Evolutionary conservation across 2,113 vertebrate genomes (phyloP).

Genomic region (Chitala chitala): DNA sequence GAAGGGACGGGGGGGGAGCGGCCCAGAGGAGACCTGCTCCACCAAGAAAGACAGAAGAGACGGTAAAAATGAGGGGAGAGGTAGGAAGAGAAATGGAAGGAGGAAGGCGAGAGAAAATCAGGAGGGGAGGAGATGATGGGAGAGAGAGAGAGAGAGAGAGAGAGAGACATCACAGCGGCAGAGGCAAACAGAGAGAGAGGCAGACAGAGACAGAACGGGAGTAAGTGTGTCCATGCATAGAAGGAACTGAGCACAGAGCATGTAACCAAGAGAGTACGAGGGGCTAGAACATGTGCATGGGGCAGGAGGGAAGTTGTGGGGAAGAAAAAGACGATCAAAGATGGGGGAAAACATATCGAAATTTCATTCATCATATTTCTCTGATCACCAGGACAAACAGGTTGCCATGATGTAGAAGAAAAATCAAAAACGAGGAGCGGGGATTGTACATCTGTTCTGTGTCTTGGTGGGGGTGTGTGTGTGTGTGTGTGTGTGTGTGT

Average conservation of each 20-base stretch:
- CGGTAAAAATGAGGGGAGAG: slow-evolving; percentile 25
- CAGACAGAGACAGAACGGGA: slow-evolving; percentile 50
- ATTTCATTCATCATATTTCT: background rate
- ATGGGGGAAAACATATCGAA: slow-evolving; percentile 47
- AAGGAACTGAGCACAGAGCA: slow-evolving; percentile 28
- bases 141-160: slow-evolving; percentile 44
- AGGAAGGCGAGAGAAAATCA: slow-evolving; percentile 13
- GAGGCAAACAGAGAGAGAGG: slow-evolving; percentile 38
- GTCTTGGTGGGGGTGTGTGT: too few species aligned
- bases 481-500: background rate
- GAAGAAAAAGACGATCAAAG: slow-evolving; percentile 53
- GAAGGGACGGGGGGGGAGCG: background rate
- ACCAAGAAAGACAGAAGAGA: slow-evolving; percentile 31
- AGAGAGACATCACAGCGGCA: slow-evolving; percentile 50
- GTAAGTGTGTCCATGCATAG: slow-evolving; percentile 41
- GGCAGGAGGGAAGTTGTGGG: slow-evolving; percentile 59
- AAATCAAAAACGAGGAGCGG: background rate
- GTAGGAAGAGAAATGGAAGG: slow-evolving; percentile 6
- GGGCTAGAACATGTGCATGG: slow-evolving; percentile 39
- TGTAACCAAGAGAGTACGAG: background rate
- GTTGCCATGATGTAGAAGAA: background rate
- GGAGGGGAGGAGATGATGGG: slow-evolving; percentile 27
- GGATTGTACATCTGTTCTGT: too few species aligned
- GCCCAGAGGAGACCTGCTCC: slow-evolving; percentile 16
- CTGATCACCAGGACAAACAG: background rate